Percentiles rank a stretch among this genome's conserved stretches.
Conservation (phyloP, 2,113 vertebrate genomes). For the Cheirogaleus medius region DNA sequence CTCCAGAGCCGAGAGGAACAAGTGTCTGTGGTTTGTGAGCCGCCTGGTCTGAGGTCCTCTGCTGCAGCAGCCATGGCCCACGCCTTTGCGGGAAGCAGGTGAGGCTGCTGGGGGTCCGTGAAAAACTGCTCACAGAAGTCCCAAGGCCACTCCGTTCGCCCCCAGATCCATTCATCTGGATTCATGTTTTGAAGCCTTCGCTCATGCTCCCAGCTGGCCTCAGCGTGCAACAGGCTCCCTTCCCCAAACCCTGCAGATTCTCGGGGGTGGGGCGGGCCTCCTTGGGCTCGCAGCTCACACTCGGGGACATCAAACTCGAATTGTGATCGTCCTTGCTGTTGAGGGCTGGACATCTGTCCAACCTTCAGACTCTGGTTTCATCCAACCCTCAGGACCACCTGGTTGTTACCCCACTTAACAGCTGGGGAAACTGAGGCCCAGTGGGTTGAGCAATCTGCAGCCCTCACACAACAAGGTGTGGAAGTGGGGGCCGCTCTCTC, state of each 20-base stretch:
- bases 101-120: not conserved
- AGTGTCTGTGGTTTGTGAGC: not conserved
- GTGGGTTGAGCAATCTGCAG: accelerated
- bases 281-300: accelerated
- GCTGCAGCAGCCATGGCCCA: not conserved
- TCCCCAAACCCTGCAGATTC: no score
- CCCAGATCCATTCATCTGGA: accelerated
- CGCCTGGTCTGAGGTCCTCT: not conserved
- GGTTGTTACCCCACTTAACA: accelerated
- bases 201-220: accelerated
- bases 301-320: accelerated
- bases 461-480: accelerated
- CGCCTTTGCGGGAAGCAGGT: not conserved
- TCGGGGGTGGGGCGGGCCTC: not conserved
- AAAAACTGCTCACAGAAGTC: accelerated
- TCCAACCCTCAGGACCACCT: accelerated
- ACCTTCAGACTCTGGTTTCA: accelerated
- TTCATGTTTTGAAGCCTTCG: accelerated
- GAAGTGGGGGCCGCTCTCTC: accelerated
- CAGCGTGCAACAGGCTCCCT: accelerated
- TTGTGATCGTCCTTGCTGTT: accelerated
- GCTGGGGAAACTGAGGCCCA: not conserved
- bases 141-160: accelerated
- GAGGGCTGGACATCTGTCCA: accelerated
- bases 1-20: not conserved